phyloP scores from a whole-genome alignment of 1,140 invertebrate species.

The Sitobion miscanthi region DNA sequence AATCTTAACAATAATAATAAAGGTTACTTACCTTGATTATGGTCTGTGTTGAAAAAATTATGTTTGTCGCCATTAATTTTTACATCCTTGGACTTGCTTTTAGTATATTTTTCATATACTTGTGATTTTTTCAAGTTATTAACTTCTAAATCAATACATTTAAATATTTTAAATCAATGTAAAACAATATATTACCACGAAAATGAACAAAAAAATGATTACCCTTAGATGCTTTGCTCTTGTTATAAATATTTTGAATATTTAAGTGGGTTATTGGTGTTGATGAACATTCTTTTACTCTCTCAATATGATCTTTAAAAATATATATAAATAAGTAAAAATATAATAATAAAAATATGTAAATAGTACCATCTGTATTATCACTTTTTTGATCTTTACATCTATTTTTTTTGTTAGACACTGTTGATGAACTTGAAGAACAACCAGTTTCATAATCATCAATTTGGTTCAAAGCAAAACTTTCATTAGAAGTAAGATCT shows the following conservation, averaged over 20 bases:
- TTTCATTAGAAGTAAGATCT: neutral
- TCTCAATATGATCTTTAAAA: neutral
- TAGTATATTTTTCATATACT: neutral
- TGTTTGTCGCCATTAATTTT: neutral
- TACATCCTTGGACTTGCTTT: neutral
- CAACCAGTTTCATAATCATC: neutral
- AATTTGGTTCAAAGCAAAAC: neutral
- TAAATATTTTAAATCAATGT: neutral
- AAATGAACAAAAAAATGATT: neutral
- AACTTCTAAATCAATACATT: neutral
- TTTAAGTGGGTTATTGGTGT: neutral
- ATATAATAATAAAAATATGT: neutral
- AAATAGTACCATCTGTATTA: neutral
- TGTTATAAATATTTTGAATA: neutral
- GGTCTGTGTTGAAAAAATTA: neutral
- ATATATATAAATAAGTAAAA: neutral
- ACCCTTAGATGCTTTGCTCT: neutral
- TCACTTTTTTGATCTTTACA: neutral
- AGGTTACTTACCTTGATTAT: neutral
- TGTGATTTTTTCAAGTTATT: neutral
- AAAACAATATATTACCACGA: neutral
- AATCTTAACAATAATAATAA: neutral
- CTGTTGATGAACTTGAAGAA: neutral
- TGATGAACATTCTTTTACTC: neutral
- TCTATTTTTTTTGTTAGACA: neutral